Base-by-base conservation (phyloP, 30 jellyfish, hydroid and myxozoan species). In the Mastigias papua region DNA sequence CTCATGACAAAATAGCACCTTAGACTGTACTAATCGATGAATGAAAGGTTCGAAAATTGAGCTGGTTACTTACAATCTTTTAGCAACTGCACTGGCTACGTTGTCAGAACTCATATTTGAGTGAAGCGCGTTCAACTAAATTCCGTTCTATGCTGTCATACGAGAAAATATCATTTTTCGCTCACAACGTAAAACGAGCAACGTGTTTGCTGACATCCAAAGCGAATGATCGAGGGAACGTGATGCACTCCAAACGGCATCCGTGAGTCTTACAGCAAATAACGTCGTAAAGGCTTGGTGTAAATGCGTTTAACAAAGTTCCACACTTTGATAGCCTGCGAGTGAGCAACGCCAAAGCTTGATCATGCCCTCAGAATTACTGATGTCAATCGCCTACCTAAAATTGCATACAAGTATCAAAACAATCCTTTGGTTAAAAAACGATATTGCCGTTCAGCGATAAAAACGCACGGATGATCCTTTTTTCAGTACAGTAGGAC, bases 21-120 rank as follows among this genome's bases (percentile, higher is more conserved):
- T n/a, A n/a, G n/a, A 57, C 9, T 57, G 7, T 7, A 57, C 4
- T 3, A 37, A 6, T 3, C 10, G 54, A 37, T 37, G 54, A 37
- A 3, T 37, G 54, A 3, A 11, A 37, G 11, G 11, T 37, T 37
- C 54, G 54, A 37, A 37, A 37, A 37, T 37, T 11, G 11, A 37
- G 17, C 7, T 27, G 6, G 46, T 10, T 68, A 90, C 97, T 82
- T 73, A 90, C 97, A 90, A 81, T 50, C 84, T 90, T 62, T 90
- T 90, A 19, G 97, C 97, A 58, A 90, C 97, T 23, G 94, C 91
- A 37, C 54, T 90, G 22, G 97, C 91, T 58, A 90, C 91, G 61
- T 85, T 86, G 32, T 85, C 94, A 10, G 94, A 85, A 25, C 82
- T 85, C 94, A 85, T 85, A 46, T 22, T 63, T 30, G 37, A 46